These are phyloP conservation scores for Kradibia gibbosae DNA, from an alignment of 1,140 invertebrate species.

Conservation along the genomic window DNA sequence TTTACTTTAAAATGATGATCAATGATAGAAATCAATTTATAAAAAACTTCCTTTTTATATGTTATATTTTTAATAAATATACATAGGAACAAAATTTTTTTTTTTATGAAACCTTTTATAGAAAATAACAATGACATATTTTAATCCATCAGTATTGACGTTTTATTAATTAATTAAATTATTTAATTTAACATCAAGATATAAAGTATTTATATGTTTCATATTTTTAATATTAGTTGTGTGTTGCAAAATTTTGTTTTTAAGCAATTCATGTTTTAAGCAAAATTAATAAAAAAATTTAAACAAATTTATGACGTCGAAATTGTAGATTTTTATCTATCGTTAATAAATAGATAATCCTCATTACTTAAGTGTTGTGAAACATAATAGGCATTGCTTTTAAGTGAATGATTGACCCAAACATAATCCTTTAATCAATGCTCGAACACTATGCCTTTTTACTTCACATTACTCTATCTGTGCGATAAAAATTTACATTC, in stretches of 20 bases:
- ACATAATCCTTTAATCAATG: conserved; percentile 19
- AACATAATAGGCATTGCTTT: conserved; percentile 11
- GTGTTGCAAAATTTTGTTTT: background rate
- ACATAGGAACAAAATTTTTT: too few species aligned
- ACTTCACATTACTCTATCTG: background rate
- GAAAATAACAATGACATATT: too few species aligned
- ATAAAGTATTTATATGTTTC: too few species aligned
- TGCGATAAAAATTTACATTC: background rate
- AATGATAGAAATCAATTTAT: too few species aligned
- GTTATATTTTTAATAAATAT: too few species aligned
- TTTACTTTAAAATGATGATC: too few species aligned
- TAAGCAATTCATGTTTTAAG: background rate
- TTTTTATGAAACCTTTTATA: too few species aligned
- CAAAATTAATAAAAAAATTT: background rate
- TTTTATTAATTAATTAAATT: too few species aligned
- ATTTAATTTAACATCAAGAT: too few species aligned
- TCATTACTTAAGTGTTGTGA: conserved; percentile 10
- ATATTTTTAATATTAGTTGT: too few species aligned
- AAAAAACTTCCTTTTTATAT: too few species aligned
- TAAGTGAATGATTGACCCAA: background rate
- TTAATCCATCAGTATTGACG: too few species aligned
- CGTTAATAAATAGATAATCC: conserved; percentile 14
- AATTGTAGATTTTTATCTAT: background rate
- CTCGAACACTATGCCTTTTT: background rate
- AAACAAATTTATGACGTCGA: background rate